Evolutionary conservation across 2,113 vertebrate species (phyloP).

Genomic region (Turdus rufiventris): DNA sequence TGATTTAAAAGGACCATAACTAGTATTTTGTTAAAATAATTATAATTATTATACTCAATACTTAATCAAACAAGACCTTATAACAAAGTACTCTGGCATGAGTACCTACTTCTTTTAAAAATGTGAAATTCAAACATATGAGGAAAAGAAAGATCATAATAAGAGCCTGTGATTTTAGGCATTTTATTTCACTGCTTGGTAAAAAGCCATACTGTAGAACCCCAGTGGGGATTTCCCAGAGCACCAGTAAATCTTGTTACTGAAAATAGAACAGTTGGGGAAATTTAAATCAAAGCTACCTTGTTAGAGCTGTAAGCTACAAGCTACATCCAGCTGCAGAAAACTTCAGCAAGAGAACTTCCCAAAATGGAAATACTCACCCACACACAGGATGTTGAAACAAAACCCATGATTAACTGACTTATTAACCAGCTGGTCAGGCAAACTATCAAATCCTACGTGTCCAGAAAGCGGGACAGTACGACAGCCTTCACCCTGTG

Average conservation of each 20-base stretch:
- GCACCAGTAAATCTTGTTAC: conserved; percentile 10
- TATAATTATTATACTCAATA: background rate
- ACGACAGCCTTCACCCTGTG: conserved; percentile 94
- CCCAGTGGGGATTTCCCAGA: conserved; percentile 5
- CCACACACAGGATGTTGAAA: conserved; percentile 99
- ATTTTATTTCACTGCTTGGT: conserved; percentile 17
- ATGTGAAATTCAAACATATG: background rate
- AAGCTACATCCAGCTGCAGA: conserved; percentile 55
- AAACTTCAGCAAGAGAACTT: conserved; percentile 62
- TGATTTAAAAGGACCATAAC: background rate
- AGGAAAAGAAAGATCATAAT: background rate
- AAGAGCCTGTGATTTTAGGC: background rate
- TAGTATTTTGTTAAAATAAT: background rate
- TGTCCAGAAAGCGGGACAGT: conserved; percentile 91
- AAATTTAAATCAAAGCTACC: conserved; percentile 38
- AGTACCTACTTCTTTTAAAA: background rate
- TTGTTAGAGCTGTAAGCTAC: conserved; percentile 58
- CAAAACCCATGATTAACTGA: conserved; percentile 97
- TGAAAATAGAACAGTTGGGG: background rate
- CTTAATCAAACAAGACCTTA: background rate
- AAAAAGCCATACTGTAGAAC: background rate
- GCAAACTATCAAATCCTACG: conserved; percentile 98
- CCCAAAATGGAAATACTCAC: conserved; percentile 85
- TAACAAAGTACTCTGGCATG: background rate
- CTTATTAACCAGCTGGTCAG: conserved; percentile 99